These are phyloP conservation scores for Tragelaphus oryx DNA, from an alignment of 2,797 vertebrate species.

Conservation along the genomic window DNA sequence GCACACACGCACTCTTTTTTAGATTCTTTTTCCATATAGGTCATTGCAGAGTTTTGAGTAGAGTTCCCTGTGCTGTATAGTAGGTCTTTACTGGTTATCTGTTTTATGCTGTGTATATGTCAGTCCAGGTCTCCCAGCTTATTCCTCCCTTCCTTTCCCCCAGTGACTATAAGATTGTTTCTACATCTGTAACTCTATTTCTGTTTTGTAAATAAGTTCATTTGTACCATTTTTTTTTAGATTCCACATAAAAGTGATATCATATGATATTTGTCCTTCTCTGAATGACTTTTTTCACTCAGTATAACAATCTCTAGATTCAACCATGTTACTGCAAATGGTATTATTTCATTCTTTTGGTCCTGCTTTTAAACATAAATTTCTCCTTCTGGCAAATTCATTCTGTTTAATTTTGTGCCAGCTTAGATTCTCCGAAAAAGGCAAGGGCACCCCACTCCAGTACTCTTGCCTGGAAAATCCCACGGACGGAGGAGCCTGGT, in stretches of 20 bases:
- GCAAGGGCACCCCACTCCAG: too few relatives aligned
- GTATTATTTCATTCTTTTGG: neutral
- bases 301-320: neutral
- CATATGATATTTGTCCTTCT: neutral
- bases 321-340: neutral
- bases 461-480: too few relatives aligned
- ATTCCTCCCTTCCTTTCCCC: neutral
- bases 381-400: neutral
- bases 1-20: neutral
- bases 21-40: neutral
- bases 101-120: neutral
- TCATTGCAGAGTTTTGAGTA: neutral
- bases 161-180: neutral
- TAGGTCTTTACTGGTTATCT: neutral
- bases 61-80: neutral
- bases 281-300: neutral
- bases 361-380: neutral
- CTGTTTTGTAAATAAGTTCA: neutral
- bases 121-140: neutral
- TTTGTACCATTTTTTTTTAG: neutral
- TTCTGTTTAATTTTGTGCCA: neutral
- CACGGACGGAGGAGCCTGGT: too few relatives aligned
- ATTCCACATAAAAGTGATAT: neutral
- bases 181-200: neutral
- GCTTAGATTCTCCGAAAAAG: neutral